A percentile compares a stretch with the other conserved stretches of the same genome.
Conservation (phyloP, 1,140 invertebrate genomes). For the Drosophila burlai region DNA sequence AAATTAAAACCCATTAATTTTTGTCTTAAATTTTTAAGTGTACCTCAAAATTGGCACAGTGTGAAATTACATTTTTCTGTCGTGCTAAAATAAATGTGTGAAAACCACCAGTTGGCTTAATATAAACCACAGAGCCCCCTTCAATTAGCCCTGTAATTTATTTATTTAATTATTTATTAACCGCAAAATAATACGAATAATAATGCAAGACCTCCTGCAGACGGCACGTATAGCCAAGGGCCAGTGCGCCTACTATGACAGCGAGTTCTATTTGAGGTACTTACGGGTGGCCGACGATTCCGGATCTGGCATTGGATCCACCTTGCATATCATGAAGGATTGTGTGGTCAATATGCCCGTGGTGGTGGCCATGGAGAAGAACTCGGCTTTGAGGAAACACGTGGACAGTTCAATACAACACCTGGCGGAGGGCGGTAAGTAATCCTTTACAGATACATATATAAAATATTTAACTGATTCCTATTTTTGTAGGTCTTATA, state of each 20-base stretch:
- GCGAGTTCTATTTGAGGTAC: conserved; percentile 89
- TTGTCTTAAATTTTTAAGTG: not conserved
- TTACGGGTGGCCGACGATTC: conserved; percentile 87
- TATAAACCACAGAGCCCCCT: not conserved
- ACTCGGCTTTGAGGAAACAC: conserved; percentile 90
- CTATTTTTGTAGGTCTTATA: conserved; percentile 85
- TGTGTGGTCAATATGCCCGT: conserved; percentile 93
- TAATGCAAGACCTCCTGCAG: conserved; percentile 30
- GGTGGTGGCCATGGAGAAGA: conserved; percentile 92
- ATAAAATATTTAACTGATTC: not conserved
- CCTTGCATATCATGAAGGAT: conserved; percentile 92
- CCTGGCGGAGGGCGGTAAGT: conserved; percentile 89
- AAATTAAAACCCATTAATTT: not conserved
- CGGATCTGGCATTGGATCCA: conserved; percentile 84
- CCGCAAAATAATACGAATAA: not conserved
- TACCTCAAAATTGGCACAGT: not conserved
- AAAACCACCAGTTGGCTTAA: not conserved
- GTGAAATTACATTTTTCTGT: not conserved
- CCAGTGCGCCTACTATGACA: conserved; percentile 92
- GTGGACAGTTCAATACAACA: conserved; percentile 89
- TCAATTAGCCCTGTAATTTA: not conserved
- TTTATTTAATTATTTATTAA: conserved; percentile 2
- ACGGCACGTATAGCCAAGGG: conserved; percentile 88
- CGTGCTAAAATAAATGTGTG: not conserved
- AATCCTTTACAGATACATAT: not conserved